Conservation (phyloP, 2,888 invertebrate species). For the Aphodius sticticus region DNA sequence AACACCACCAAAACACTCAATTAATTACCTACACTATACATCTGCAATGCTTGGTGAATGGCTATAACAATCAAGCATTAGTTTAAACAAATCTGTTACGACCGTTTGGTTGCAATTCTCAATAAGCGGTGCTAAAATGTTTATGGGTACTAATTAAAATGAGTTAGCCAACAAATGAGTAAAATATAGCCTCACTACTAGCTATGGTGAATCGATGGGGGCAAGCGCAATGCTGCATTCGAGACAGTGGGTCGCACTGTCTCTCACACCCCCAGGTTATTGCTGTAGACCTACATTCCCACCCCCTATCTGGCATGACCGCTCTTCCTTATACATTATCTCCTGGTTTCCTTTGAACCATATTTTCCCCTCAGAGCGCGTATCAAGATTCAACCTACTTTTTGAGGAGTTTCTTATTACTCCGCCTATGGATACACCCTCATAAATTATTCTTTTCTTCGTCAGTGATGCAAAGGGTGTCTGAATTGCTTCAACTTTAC, state of each 20-base stretch:
- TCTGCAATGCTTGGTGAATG: too few species aligned
- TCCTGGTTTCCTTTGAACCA: neutral
- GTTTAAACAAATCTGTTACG: too few species aligned
- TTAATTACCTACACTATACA: too few species aligned
- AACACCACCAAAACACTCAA: too few species aligned
- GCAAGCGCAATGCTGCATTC: neutral
- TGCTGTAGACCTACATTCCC: neutral
- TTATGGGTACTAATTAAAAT: neutral
- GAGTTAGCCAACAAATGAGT: neutral
- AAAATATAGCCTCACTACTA: neutral
- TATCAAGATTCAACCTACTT: slow-evolving; percentile 4
- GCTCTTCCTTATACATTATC: neutral
- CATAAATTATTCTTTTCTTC: slow-evolving; percentile 4
- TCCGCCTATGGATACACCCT: neutral
- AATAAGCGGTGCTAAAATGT: too few species aligned
- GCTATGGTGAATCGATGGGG: neutral
- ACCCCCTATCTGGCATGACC: neutral
- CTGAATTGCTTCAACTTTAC: neutral
- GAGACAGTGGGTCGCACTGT: neutral
- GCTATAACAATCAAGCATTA: too few species aligned
- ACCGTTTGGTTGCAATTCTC: too few species aligned
- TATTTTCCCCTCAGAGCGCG: neutral
- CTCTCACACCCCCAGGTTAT: neutral
- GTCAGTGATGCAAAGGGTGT: neutral
- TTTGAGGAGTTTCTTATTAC: neutral